Evolutionary conservation across 2,888 invertebrate genomes (phyloP), one percentile per base, ranked within the genome.

Genomic region (Drosophila nigricruria): DNA sequence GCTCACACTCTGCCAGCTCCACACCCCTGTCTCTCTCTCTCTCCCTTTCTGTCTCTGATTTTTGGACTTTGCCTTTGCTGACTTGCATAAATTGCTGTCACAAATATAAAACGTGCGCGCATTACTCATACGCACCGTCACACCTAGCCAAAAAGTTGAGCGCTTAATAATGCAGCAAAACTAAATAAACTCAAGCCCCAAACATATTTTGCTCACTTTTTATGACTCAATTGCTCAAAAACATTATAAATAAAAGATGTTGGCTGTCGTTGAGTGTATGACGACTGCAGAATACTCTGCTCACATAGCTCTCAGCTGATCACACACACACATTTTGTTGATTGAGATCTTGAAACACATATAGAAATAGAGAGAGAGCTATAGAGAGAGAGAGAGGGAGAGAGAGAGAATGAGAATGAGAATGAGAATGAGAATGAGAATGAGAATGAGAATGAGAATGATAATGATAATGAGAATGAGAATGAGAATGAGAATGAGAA

Each of bases 121-220:
- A 85, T 88, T 82, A 72, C 83, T 81, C 81, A 89, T 82, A 87
- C 88, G 88, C 75, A 72, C 70, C 47, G 61, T 63, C 27, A 30
- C 70, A 65, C 50, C 18, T 16, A 52, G 50, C 50, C 30, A 34
- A 49, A 14, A 50, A 52, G 50, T 59, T 47, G 49, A 64, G 54
- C 61, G 45, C 59, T 73, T 71, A 73, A 57, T 80, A 75, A 71
- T 80, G 72, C 70, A 75, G 25, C 59, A 27, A 38, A 70, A 56
- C 58, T 67, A 56, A 71, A 45, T 56, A 45, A 23, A 25, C 23
- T 53, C 34, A 34, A 50, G 38, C 10, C 34, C 23, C 42, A 49
- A 49, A 43, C 23, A 60, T 59, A 54, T 58, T 60, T 73, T 62
- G 56, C 49, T 68, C n/a, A 62, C 36, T 66, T 70, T 73, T 70